phyloP scores from a whole-genome alignment of 1,140 invertebrate genomes.

The Aphis gossypii region DNA sequence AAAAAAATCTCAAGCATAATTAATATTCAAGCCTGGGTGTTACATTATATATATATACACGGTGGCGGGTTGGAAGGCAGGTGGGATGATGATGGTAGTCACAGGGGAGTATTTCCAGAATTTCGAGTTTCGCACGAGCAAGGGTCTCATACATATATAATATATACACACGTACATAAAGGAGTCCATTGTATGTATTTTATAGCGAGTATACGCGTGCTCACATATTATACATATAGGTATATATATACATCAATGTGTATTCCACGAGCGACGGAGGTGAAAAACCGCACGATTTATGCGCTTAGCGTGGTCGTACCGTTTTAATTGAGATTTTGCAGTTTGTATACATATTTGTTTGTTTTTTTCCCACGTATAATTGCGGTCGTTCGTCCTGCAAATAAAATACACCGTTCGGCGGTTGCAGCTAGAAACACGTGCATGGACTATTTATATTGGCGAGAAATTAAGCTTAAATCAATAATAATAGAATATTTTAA shows the following conservation, averaged over 20 bases:
- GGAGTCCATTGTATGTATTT: background rate
- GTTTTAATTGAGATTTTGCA: constrained; percentile 30
- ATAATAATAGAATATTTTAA: background rate
- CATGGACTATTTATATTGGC: background rate
- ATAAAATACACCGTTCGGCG: background rate
- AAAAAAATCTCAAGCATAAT: constrained; percentile 30
- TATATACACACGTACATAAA: background rate
- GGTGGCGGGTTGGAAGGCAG: background rate
- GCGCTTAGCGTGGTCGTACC: background rate
- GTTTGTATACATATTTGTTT: background rate
- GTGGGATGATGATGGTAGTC: background rate
- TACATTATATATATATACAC: background rate
- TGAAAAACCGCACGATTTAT: constrained; percentile 40
- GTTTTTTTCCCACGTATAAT: background rate
- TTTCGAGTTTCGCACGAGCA: background rate
- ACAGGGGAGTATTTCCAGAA: background rate
- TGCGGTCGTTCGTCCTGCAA: background rate
- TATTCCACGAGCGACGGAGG: background rate
- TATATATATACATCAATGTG: background rate
- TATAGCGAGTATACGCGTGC: background rate
- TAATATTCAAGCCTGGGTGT: constrained; percentile 41
- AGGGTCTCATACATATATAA: background rate
- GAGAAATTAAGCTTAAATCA: background rate
- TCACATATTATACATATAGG: no score
- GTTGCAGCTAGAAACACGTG: background rate